A percentile compares a stretch with the other conserved stretches of the same genome.
Conservation (phyloP, 2,797 vertebrate genomes). For the Sebastes taczanowskii region DNA sequence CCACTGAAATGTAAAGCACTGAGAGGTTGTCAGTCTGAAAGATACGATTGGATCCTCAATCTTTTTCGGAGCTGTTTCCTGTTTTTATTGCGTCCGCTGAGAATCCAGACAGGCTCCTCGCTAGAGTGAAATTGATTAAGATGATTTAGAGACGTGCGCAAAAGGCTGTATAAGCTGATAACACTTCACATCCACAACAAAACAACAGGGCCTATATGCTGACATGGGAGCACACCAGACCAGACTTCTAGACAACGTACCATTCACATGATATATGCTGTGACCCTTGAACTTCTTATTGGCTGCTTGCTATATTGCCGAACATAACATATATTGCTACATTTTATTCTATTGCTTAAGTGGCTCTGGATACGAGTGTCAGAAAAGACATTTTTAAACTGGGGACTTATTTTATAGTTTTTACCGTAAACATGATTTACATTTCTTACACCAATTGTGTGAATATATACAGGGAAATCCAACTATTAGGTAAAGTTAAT, state of each 20-base stretch:
- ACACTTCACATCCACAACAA: neutral
- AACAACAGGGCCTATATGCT: neutral
- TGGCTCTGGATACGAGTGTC: neutral
- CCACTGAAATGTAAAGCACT: neutral
- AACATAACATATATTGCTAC: neutral
- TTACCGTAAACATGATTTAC: neutral
- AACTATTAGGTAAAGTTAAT: neutral
- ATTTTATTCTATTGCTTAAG: neutral
- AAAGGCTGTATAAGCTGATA: neutral
- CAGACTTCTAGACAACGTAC: neutral
- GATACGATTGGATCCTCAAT: neutral
- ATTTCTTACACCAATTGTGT: neutral
- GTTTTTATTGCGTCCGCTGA: constrained; percentile 3
- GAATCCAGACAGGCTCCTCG: constrained; percentile 1
- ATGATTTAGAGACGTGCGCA: constrained; percentile 16
- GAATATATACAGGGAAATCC: neutral
- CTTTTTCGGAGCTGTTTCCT: constrained; percentile 14
- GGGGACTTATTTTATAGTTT: neutral
- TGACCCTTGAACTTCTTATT: neutral
- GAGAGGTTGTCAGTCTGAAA: neutral
- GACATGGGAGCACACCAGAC: neutral
- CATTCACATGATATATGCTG: neutral
- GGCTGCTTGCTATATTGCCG: neutral
- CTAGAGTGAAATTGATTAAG: constrained; percentile 28
- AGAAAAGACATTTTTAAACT: neutral